Conservation (phyloP, 2,797 vertebrate species). For the Emys orbicularis region DNA sequence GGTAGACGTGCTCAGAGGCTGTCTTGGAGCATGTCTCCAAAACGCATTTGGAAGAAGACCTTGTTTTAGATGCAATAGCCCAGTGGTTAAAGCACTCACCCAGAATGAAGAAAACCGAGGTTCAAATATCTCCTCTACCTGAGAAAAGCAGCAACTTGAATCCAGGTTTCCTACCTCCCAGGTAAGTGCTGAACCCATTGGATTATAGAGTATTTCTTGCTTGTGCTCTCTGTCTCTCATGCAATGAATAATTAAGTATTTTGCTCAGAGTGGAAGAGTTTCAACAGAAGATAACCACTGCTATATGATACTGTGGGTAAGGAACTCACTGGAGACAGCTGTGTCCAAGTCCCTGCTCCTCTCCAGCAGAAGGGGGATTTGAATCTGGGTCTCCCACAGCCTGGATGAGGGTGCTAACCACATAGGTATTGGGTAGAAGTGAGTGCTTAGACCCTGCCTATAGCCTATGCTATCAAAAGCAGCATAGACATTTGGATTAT, state of each 20-base stretch:
- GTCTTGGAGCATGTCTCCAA: neutral
- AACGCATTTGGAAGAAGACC: neutral
- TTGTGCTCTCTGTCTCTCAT: neutral
- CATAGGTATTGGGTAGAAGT: neutral
- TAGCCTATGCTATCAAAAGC: neutral
- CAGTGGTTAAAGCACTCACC: neutral
- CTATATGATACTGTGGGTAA: neutral
- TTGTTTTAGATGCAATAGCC: neutral
- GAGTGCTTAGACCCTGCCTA: neutral
- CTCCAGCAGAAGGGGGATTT: neutral
- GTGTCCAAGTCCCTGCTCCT: neutral
- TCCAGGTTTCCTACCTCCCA: neutral
- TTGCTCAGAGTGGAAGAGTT: neutral
- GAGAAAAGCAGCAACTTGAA: neutral
- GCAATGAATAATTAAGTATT: neutral
- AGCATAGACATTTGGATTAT: neutral
- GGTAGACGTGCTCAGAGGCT: neutral
- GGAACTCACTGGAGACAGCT: neutral
- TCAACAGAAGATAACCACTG: neutral
- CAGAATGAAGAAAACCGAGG: neutral
- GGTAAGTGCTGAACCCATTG: too few species aligned
- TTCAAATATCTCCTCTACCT: neutral
- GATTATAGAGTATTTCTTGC: neutral
- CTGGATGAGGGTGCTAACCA: neutral
- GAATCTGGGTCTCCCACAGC: neutral